phyloP scores from a whole-genome alignment of 2,113 vertebrate genomes.

The Pollachius pollachius region DNA sequence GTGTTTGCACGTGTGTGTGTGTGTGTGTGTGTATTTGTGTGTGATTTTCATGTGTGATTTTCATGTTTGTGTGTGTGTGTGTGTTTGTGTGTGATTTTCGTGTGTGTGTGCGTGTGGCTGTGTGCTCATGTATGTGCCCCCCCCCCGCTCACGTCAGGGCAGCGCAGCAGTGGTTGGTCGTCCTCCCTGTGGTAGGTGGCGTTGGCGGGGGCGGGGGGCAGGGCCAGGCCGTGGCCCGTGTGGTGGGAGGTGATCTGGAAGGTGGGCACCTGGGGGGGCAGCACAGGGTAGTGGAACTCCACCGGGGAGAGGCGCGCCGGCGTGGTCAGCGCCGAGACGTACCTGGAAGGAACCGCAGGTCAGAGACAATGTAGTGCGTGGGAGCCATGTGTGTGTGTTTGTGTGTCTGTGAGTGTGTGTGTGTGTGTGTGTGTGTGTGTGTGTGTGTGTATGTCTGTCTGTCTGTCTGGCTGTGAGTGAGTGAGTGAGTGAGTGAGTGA shows the following conservation, averaged over 20 bases:
- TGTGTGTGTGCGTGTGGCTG: neutral
- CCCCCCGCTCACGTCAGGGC: constrained; percentile 64
- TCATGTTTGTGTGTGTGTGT: too few relatives aligned
- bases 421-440: neutral
- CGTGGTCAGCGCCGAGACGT: constrained; percentile 95
- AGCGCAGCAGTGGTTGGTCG: constrained; percentile 87
- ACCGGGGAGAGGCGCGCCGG: constrained; percentile 94
- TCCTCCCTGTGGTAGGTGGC: constrained; percentile 87
- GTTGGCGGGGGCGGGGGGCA: constrained; percentile 86
- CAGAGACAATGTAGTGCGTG: neutral
- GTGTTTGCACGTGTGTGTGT: neutral
- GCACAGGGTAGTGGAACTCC: constrained; percentile 91
- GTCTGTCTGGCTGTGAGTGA: too few relatives aligned
- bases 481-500: too few relatives aligned
- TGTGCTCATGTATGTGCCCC: neutral
- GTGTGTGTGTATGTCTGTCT: neutral
- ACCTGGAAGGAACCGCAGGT: constrained; percentile 68
- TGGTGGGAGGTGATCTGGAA: constrained; percentile 97
- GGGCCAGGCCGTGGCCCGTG: constrained; percentile 86
- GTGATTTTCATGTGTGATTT: too few relatives aligned
- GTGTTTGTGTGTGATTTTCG: too few relatives aligned
- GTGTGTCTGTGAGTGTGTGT: neutral
- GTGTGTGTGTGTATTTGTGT: neutral
- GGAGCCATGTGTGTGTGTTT: neutral
- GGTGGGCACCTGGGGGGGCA: constrained; percentile 90